A percentile compares a stretch with the other conserved stretches of the same genome.
phyloP scores from a whole-genome alignment of 2,797 vertebrate species.

The Cygnus olor region DNA sequence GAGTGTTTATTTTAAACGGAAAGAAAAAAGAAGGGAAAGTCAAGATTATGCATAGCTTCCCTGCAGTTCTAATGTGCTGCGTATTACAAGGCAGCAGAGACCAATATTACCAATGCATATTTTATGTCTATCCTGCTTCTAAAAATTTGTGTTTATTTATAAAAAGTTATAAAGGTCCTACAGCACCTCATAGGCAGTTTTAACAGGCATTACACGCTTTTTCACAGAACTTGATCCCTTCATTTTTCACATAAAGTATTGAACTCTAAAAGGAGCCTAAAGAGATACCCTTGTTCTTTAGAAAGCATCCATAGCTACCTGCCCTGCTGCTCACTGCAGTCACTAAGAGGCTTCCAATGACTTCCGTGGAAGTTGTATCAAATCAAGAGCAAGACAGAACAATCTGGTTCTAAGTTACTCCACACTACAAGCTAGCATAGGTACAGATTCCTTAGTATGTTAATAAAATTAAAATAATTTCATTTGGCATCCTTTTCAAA shows the following conservation, averaged over 20 bases:
- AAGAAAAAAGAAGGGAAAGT: neutral
- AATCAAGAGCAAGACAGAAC: neutral
- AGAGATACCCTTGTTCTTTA: neutral
- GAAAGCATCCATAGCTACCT: neutral
- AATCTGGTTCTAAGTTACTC: neutral
- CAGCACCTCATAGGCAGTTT: slow-evolving; percentile 19
- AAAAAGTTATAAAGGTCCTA: neutral
- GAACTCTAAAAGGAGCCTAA: neutral
- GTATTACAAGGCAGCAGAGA: neutral
- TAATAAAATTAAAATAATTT: neutral
- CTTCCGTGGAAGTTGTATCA: neutral
- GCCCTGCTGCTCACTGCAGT: neutral
- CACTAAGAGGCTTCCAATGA: neutral
- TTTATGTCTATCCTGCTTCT: neutral
- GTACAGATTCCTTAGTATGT: neutral
- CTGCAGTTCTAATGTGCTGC: neutral
- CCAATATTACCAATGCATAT: neutral
- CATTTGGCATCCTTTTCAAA: neutral
- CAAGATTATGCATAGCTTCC: neutral
- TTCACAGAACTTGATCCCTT: neutral
- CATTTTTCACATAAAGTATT: neutral
- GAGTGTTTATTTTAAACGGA: slow-evolving; percentile 5
- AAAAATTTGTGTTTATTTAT: neutral
- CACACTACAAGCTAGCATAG: neutral
- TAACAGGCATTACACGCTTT: neutral